Evolutionary conservation across 2,888 invertebrate genomes (phyloP), one percentile per base, ranked within the genome.

Genomic region (Oasisia sp.): DNA sequence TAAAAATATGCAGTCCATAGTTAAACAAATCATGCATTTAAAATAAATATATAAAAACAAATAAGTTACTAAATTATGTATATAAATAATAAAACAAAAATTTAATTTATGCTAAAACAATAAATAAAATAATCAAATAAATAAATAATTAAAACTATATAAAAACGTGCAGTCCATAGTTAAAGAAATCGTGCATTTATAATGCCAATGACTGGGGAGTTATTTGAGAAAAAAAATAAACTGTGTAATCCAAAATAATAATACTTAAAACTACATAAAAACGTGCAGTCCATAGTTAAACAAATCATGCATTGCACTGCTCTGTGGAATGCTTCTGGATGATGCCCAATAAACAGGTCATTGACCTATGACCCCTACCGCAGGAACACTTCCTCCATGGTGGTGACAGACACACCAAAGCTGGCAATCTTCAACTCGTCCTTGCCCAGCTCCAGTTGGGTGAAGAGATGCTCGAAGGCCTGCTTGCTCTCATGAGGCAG

Each of bases 351-450:
- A 90, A 90, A 90, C 44, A 90, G n/a, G 32, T 27, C 27, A 90
- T 90, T 27, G 8, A 90, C 32, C 19, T 19, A 90, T 27, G 32
- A 44, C 32, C 5, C n/a, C 32, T 93, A 96, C 96, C 95, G 95
- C 14, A 96, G 94, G 93, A 96, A 96, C 9, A 99, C 98, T 96
- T 99, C 98, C 96, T 99, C 98, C 96, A 99, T 97, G 0, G 98
- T 98, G 0, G 98, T 98, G 32, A 98, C 97, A 19, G 98, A 97
- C 38, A 98, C 97, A 9, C 98, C 98, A 96, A 98, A 99, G 95
- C 98, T 98, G 93, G 97, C 97, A 91, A 98, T 97, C 14, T 97
- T 97, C 32, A 98, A 97, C 0, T 96, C 92, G 12, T 91, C 95
- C 12, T 94, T 94, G 11, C 94, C 93, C 5, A 92, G 58, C 91